Evolutionary conservation across 2,113 vertebrate genomes (phyloP).

Genomic region (Ophthalmolycus amberensis): DNA sequence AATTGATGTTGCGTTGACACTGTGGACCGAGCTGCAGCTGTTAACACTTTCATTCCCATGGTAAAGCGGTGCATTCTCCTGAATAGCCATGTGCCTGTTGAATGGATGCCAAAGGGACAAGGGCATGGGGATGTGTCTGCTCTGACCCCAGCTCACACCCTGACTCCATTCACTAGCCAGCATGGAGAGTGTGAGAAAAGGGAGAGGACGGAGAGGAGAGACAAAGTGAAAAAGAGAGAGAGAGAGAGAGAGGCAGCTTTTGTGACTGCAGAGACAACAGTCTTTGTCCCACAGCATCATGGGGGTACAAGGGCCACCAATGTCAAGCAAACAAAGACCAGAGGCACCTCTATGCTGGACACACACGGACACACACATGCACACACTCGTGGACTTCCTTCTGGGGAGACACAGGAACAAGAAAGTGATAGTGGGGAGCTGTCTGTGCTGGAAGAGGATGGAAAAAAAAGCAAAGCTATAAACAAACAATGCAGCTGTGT

Average conservation of each 20-base stretch:
- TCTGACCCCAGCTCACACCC: conserved; percentile 69
- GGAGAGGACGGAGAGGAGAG: conserved; percentile 68
- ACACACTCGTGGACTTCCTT: conserved; percentile 56
- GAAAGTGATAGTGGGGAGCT: conserved; percentile 53
- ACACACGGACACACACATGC: conserved; percentile 45
- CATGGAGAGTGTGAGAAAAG: conserved; percentile 81
- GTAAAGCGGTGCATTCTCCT: conserved; percentile 34
- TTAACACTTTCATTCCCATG: conserved; percentile 12
- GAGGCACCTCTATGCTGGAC: conserved; percentile 70
- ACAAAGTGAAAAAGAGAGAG: conserved; percentile 69
- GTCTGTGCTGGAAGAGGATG: conserved; percentile 59
- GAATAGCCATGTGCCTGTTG: conserved; percentile 61
- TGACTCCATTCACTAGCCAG: conserved; percentile 72
- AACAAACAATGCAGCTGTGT: conserved; percentile 71
- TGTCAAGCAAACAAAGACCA: conserved; percentile 85
- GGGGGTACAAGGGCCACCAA: conserved; percentile 83
- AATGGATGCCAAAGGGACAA: conserved; percentile 66
- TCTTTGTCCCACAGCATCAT: conserved; percentile 80
- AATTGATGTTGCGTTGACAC: background rate
- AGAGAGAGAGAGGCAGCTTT: conserved; percentile 75
- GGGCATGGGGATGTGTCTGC: conserved; percentile 51
- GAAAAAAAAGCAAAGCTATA: conserved; percentile 38
- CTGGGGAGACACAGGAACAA: conserved; percentile 54
- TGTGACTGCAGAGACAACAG: conserved; percentile 83
- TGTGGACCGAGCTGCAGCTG: conserved; percentile 36